Conservation (phyloP, 2,888 invertebrate species). For the Catonia carolina region DNA sequence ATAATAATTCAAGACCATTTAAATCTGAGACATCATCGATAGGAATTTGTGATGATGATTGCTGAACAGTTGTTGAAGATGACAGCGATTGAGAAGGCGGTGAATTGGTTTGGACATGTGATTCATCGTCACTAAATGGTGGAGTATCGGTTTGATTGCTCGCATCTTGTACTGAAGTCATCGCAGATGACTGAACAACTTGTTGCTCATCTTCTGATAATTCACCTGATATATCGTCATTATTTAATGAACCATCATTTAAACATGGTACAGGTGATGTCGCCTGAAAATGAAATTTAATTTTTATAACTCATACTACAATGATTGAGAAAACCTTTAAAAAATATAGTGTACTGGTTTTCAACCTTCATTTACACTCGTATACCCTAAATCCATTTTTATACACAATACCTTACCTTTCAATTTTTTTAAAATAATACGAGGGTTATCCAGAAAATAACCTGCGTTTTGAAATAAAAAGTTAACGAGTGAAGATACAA, state of each 20-base stretch:
- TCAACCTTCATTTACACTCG: too few species aligned
- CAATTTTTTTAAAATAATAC: too few species aligned
- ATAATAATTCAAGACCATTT: constrained; percentile 72
- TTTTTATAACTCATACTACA: too few species aligned
- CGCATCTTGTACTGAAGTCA: constrained; percentile 67
- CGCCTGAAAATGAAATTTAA: constrained; percentile 37
- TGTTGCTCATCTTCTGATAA: constrained; percentile 15
- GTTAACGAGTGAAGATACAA: too few species aligned
- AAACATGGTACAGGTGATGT: constrained; percentile 47
- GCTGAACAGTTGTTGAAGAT: background rate
- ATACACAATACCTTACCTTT: too few species aligned
- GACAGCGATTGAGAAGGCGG: background rate
- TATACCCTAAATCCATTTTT: too few species aligned
- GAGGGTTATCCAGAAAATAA: too few species aligned
- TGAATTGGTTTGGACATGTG: constrained; percentile 28
- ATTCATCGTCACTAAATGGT: constrained; percentile 55
- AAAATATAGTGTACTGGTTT: too few species aligned
- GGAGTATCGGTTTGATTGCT: constrained; percentile 78
- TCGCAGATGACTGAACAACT: constrained; percentile 28
- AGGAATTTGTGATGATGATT: constrained; percentile 34
- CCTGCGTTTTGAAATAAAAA: too few species aligned
- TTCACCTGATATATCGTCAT: constrained; percentile 33
- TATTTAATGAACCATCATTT: constrained; percentile 38
- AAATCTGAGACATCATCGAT: constrained; percentile 49
- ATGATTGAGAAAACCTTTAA: too few species aligned